Base-by-base conservation (phyloP, 2,113 vertebrate species). In the Trinectes maculatus region DNA sequence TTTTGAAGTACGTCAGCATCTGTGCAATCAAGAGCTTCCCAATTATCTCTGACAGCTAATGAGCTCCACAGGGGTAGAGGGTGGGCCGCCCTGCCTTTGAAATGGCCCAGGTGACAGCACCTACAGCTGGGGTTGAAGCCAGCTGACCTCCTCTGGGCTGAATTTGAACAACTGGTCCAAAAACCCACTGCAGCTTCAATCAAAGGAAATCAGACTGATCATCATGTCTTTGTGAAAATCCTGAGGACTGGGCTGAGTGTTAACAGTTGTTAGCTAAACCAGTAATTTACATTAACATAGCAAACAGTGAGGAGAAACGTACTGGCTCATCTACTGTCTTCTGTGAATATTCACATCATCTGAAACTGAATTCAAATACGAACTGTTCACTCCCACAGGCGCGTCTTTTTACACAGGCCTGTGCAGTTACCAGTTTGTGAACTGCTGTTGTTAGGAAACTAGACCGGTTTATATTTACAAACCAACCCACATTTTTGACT, bases 1-100 rank as follows among this genome's bases (percentile, higher is more conserved):
- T 55, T 92, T 90, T 92, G 91, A 91, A 84, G 86, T 77, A 65
- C 49, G 28, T 80, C 62, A 85, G 75, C 87, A 87, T 82, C 85
- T 88, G 88, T 79, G 74, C 71, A 49, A 42, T 56, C 18, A 52
- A 66, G 51, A 43, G 28, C 47, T 55, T 37, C 47, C 62, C 77
- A 85, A 83, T 85, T 68, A 83, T 52, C 42, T 13, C 16, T 3
- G n/a, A 18, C 29, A 42, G 68, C 74, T 89, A 90, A 88, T 59
- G 64, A 82, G 79, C 75, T 75, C 82, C 53, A 19, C 11, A 25
- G 70, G 52, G 54, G 57, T 39, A 10, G 31, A 15, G 64, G 75
- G 63, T 6, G 52, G 63, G 73, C 58, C 31, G 0, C 33, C 29
- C 11, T 19, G 3, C 57, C 83, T 82, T 79, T 77, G 71, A 80